Evolutionary conservation across 2,113 vertebrate species (phyloP).

Genomic region (Panthera leo): DNA sequence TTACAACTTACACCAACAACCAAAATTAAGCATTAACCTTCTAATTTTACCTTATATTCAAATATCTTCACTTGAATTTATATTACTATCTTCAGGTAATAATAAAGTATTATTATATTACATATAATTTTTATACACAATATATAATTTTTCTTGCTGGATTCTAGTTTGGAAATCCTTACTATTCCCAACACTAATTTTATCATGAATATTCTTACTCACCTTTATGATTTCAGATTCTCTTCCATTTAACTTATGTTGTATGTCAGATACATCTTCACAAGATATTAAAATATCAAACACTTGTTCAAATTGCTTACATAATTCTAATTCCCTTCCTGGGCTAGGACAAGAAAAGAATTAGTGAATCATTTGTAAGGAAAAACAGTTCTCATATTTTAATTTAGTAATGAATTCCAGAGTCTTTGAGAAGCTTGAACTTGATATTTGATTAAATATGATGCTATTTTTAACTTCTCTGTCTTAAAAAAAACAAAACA

Average conservation of each 20-base stretch:
- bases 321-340: background rate
- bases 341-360: background rate
- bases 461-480: background rate
- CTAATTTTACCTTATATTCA: background rate
- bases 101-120: background rate
- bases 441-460: background rate
- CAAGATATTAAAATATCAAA: background rate
- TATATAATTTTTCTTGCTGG: background rate
- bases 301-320: background rate
- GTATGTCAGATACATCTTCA: background rate
- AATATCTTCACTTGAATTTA: conserved; percentile 26
- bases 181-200: background rate
- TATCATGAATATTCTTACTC: conserved; percentile 4
- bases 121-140: background rate
- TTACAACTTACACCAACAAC: background rate
- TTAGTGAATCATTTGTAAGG: background rate
- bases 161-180: background rate
- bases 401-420: background rate
- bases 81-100: background rate
- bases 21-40: background rate
- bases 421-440: background rate
- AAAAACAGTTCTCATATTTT: conserved; percentile 38
- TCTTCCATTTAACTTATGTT: background rate
- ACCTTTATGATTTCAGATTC: conserved; percentile 2
- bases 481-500: background rate